Evolutionary conservation across 2,797 vertebrate species (phyloP).

Genomic region (Parambassis ranga): DNA sequence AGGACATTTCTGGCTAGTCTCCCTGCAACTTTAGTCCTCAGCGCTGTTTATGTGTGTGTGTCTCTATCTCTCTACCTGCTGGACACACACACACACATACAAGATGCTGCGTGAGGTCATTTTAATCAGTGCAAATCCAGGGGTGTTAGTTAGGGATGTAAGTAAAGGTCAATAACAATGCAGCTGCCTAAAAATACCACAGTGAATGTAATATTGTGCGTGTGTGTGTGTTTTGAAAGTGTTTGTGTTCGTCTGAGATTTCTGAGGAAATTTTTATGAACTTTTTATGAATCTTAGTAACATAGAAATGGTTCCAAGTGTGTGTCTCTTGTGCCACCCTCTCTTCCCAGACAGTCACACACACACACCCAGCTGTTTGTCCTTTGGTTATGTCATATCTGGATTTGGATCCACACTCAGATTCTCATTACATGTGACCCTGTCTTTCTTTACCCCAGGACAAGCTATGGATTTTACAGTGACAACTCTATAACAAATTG

Average conservation of each 20-base stretch:
- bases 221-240: not conserved
- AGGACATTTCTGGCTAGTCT: constrained; percentile 39
- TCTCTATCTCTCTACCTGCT: constrained; percentile 52
- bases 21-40: constrained; percentile 11
- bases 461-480: constrained; percentile 71
- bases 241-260: not conserved
- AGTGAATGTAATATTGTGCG: not conserved
- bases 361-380: constrained; percentile 54
- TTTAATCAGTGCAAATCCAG: constrained; percentile 46
- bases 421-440: constrained; percentile 72
- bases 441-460: constrained; percentile 70
- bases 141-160: constrained; percentile 41
- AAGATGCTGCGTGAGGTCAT: constrained; percentile 31
- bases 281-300: no score
- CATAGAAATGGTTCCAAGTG: no score
- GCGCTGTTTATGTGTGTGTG: not conserved
- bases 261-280: not conserved
- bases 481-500: constrained; percentile 79
- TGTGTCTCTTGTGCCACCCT: not conserved
- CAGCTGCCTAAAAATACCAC: constrained; percentile 56
- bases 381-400: constrained; percentile 61
- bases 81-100: constrained; percentile 5
- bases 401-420: constrained; percentile 43
- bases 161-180: constrained; percentile 57
- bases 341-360: not conserved